phyloP scores from a whole-genome alignment of 2,888 invertebrate species.

The Conomelus anceps region DNA sequence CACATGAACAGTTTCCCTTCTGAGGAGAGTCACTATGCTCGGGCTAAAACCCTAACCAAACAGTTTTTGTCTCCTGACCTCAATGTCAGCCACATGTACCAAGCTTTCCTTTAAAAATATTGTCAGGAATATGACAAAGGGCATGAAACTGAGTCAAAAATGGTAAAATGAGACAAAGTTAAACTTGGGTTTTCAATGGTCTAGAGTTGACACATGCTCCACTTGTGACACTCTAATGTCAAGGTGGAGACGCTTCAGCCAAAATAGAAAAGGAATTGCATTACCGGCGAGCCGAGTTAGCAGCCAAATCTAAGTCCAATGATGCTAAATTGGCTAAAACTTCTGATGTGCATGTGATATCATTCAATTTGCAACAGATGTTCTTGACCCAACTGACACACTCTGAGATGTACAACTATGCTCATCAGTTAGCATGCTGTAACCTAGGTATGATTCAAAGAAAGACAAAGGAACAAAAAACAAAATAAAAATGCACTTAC shows the following conservation, averaged over 20 bases:
- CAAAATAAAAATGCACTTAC: no score
- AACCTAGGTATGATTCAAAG: conserved; percentile 28
- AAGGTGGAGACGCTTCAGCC: not conserved
- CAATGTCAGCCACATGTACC: conserved; percentile 17
- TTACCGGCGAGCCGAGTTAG: not conserved
- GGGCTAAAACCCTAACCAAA: conserved; percentile 5
- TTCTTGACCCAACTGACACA: conserved; percentile 36
- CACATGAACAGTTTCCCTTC: conserved; percentile 11
- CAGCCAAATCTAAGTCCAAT: not conserved
- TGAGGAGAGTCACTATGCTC: conserved; percentile 19
- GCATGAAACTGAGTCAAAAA: not conserved
- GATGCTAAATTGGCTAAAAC: conserved; percentile 3
- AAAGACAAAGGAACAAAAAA: not conserved
- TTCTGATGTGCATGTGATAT: conserved; percentile 23
- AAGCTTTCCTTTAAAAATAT: conserved; percentile 4
- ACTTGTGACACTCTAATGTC: not conserved
- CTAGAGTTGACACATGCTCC: conserved; percentile 7
- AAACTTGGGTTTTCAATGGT: not conserved
- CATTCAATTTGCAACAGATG: conserved; percentile 36
- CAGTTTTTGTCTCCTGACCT: conserved; percentile 18
- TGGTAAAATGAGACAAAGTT: conserved; percentile 11
- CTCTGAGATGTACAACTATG: conserved; percentile 36
- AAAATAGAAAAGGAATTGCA: not conserved
- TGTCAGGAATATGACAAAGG: not conserved
- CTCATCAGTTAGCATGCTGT: conserved; percentile 33